Base-by-base conservation (phyloP, 2,888 invertebrate genomes). In the Acleris emargana region DNA sequence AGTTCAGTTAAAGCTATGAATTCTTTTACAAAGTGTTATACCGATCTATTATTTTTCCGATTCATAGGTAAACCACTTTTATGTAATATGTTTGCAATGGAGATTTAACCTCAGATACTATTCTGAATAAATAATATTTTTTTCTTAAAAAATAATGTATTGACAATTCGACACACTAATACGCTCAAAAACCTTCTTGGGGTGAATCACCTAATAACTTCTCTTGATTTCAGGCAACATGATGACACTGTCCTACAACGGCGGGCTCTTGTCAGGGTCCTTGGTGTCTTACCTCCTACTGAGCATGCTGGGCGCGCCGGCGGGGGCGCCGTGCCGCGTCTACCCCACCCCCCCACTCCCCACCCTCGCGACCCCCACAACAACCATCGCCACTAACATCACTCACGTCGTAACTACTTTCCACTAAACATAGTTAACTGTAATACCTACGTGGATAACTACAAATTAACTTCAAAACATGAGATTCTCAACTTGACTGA, bases 181-280 rank as follows among this genome's bases (percentile, higher is more conserved):
- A 38, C 38, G 5, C 38, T 38, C 11, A 11, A 38, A 38, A 13
- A 32, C 32, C 0, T 32, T 3, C 38, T 38, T 38, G 38, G 13
- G 4, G 38, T 38, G 38, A 38, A 38, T 38, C 3, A 38, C 13
- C 11, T 5, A n/a, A 16, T 43, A 5, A 6, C 45, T 28, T 1
- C 1, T 28, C 5, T 45, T 7, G 11, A 43, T 25, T 57, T 20
- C 89, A 96, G 97, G 97, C 55, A 98, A 98, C 82, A 97, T 98
- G 87, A 98, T 98, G 98, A 98, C 98, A 0, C 84, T 98, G 2
- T 97, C 97, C 0, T 98, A 98, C 87, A 97, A 97, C 84, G 94
- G 97, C 47, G 98, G 98, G 0, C 91, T 98, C 58, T 96, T 97
- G 0, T 94, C 96, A 0, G 98, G 98, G 1, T 96, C 97, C 0